Conservation (phyloP, 2,888 invertebrate genomes). For the Drosophila ustulata region DNA sequence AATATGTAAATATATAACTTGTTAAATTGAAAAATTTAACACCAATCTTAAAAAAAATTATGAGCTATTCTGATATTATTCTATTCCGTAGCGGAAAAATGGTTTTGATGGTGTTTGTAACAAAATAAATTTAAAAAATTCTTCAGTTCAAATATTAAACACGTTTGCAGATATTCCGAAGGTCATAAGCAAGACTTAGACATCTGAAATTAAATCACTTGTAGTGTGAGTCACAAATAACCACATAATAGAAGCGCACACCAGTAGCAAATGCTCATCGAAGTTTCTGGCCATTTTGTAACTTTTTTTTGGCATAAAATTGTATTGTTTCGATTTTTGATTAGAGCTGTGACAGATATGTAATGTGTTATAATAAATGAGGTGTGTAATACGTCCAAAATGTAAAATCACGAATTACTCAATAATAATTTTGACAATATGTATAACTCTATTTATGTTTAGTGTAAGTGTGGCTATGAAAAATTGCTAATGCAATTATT, state of each 20-base stretch:
- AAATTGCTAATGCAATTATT: slow-evolving; percentile 39
- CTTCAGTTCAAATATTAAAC: not conserved
- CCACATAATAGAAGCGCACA: slow-evolving; percentile 52
- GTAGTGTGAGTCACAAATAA: slow-evolving; percentile 23
- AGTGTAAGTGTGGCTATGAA: slow-evolving; percentile 44
- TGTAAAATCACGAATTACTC: slow-evolving; percentile 44
- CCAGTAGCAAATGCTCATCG: slow-evolving; percentile 28
- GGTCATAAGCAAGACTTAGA: not conserved
- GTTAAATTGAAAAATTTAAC: too few species aligned
- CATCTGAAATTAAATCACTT: slow-evolving; percentile 25
- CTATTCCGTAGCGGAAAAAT: too few species aligned
- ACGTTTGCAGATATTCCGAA: slow-evolving; percentile 27
- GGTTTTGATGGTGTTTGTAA: too few species aligned
- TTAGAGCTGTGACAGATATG: slow-evolving; percentile 33
- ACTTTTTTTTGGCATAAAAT: slow-evolving; percentile 32
- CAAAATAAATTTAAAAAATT: too few species aligned
- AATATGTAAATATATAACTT: too few species aligned
- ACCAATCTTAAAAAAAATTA: too few species aligned
- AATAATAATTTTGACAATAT: slow-evolving; percentile 49
- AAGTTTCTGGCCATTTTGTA: slow-evolving; percentile 39
- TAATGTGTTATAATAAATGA: not conserved
- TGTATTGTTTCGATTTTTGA: slow-evolving; percentile 39
- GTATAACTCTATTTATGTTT: slow-evolving; percentile 72
- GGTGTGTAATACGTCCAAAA: slow-evolving; percentile 42
- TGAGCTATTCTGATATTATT: too few species aligned